Evolutionary conservation across 2,113 vertebrate genomes (phyloP).

Genomic region (Bucco capensis): DNA sequence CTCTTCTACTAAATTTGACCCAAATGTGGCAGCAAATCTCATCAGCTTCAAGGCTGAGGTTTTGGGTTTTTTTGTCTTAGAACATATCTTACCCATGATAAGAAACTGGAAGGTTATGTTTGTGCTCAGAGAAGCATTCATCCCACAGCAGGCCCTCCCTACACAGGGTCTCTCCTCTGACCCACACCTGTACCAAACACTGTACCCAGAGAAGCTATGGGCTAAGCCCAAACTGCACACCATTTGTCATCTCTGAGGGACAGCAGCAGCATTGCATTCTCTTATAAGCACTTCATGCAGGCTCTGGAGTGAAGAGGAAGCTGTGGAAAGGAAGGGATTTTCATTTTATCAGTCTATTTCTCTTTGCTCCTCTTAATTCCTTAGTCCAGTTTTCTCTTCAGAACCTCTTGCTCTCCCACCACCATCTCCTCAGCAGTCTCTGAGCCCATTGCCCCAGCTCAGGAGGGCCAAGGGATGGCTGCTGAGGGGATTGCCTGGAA

Average conservation of each 20-base stretch:
- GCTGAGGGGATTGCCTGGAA: not conserved
- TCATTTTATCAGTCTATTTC: not conserved
- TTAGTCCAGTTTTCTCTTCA: not conserved
- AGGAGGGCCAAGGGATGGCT: fast-evolving
- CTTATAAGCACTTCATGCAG: not conserved
- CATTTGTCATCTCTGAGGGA: not conserved
- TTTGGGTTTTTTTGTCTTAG: not conserved
- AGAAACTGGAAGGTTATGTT: not conserved
- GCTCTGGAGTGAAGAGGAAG: fast-evolving
- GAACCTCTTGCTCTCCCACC: not conserved
- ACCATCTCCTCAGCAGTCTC: not conserved
- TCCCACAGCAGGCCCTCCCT: fast-evolving
- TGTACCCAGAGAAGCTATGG: not conserved
- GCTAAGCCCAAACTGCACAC: not conserved
- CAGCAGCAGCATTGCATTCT: not conserved
- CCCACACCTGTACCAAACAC: not conserved
- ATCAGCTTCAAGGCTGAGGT: not conserved
- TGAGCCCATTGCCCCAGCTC: not conserved
- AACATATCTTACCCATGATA: not conserved
- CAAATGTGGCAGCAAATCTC: not conserved
- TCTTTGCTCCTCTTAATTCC: not conserved
- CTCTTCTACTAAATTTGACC: not conserved
- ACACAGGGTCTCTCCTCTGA: fast-evolving
- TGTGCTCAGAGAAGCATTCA: not conserved
- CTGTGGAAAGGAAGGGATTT: fast-evolving